These are phyloP conservation scores for Pseudochirops corinnae DNA, from an alignment of 2,797 vertebrate genomes.

Conservation along the genomic window DNA sequence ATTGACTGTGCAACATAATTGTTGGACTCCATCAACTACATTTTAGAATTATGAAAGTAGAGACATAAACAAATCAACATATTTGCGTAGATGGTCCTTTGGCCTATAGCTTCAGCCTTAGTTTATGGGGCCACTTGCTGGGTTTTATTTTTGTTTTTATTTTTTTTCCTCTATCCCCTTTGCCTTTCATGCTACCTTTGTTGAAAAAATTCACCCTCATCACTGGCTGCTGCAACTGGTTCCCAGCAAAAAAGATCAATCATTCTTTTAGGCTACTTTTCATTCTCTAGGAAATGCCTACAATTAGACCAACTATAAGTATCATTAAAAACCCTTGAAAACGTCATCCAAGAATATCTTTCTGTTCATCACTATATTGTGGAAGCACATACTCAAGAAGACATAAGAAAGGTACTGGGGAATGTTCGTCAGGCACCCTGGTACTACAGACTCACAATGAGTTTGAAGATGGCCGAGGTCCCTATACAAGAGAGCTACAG, in stretches of 20 bases:
- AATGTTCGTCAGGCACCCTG: neutral
- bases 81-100: neutral
- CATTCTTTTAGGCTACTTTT: neutral
- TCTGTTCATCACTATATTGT: neutral
- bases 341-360: neutral
- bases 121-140: neutral
- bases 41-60: slow-evolving; percentile 6
- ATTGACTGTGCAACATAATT: neutral
- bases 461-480: neutral
- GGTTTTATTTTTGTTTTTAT: neutral
- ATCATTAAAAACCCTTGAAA: slow-evolving; percentile 20
- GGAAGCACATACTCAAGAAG: neutral
- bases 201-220: neutral
- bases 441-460: neutral
- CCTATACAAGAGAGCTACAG: neutral
- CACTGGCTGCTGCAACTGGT: neutral
- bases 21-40: neutral
- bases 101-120: neutral
- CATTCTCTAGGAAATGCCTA: neutral
- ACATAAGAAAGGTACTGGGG: neutral
- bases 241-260: neutral
- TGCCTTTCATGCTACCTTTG: neutral
- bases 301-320: neutral
- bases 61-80: neutral
- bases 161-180: neutral